Percentiles rank a stretch among this genome's conserved stretches.
These are phyloP conservation scores for Perca schrenkii DNA, from an alignment of 2,113 vertebrate genomes.

Conservation along the genomic window DNA sequence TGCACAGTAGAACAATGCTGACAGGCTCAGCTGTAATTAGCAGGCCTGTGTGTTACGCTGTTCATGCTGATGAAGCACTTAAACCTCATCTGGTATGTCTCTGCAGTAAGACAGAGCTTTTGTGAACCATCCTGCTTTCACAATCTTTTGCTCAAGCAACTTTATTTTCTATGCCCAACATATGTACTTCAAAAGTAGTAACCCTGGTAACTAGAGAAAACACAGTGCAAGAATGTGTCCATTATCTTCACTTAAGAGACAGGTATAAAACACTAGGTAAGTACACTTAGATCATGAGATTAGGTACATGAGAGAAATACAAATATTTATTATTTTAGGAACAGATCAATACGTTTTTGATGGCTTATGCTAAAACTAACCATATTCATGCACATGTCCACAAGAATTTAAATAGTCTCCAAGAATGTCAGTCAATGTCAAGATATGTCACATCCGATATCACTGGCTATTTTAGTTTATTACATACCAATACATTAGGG, in stretches of 20 bases:
- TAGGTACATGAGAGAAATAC: constrained; percentile 4
- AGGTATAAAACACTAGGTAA: constrained; percentile 34
- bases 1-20: neutral
- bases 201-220: constrained; percentile 12
- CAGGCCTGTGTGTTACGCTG: neutral
- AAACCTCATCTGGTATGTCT: neutral
- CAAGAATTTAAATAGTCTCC: neutral
- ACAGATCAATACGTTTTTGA: neutral
- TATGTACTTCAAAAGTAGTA: constrained; percentile 12
- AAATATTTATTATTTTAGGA: neutral
- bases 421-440: neutral
- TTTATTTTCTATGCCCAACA: neutral
- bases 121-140: neutral
- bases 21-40: neutral
- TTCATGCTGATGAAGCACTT: neutral
- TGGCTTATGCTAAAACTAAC: constrained; percentile 4
- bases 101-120: neutral
- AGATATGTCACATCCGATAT: neutral
- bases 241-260: neutral
- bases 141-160: neutral
- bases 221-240: constrained; percentile 29
- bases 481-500: no score
- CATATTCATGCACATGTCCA: neutral
- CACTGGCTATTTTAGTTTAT: no score
- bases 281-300: constrained; percentile 57